Base-by-base conservation (phyloP, 2,797 vertebrate species). In the Eulemur rubriventer region DNA sequence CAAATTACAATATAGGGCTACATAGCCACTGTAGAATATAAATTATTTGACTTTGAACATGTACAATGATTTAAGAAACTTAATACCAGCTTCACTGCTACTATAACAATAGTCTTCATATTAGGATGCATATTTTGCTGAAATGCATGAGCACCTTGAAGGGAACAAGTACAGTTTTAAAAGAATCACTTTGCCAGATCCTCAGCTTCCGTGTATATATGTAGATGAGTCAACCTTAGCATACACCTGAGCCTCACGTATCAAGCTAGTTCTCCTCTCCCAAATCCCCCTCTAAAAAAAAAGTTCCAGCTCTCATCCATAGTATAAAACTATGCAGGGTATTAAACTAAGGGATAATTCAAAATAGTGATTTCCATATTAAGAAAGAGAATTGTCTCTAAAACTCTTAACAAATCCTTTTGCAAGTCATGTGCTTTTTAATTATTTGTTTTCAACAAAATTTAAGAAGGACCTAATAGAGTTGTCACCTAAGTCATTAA, bases 41-140 rank as follows among this genome's bases (percentile, higher is more conserved):
- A 95, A 55, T 57, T 48, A 84, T 35, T 88, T 79, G 48, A 65
- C n/a, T 80, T 81, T 41, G 14, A 96, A 96, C 79, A 35, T 82
- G 41, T 28, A 83, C 8, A 84, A 38, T 20, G 41, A 85, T 50
- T 81, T 50, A 50, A 89, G 55, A 82, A 61, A 57, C 38, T 33
- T 35, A 18, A 20, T n/a, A 72, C 4, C 81, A 89, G 5, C 50
- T 83, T 95, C 70, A 67, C 41, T 79, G 7, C 16, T 84, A 9
- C 43, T 52, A n/a, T 30, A 67, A 17, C 22, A 91, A 65, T 17
- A 55, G 13, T 76, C 35, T 91, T 88, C 46, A 85, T 61, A 30
- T 11, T 46, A 1, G 33, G 52, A 8, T 6, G 43, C 3, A 2
- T 17, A 43, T 30, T 84, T 70, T 55, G 13, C 67, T 79, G 24